A percentile compares a stretch with the other conserved stretches of the same genome.
phyloP scores from a whole-genome alignment of 2,113 vertebrate species.

The Apteryx owenii region DNA sequence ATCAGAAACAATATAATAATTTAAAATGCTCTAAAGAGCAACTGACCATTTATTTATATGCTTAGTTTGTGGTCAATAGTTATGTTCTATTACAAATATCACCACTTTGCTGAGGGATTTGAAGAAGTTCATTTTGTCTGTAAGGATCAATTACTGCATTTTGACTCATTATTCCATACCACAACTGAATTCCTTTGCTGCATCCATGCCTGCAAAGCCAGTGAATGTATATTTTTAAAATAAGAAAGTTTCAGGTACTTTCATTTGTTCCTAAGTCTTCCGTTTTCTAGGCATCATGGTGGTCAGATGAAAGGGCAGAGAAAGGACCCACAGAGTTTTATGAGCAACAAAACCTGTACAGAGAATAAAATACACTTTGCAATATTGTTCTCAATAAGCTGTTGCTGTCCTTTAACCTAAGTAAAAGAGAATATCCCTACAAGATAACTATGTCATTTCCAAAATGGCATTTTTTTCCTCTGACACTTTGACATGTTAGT shows the following conservation, averaged over 20 bases:
- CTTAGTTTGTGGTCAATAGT: neutral
- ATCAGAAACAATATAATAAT: neutral
- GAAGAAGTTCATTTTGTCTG: neutral
- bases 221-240: neutral
- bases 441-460: slow-evolving; percentile 40
- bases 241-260: neutral
- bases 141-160: neutral
- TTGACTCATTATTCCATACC: neutral
- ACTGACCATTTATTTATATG: neutral
- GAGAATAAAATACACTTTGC: neutral
- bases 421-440: neutral
- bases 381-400: neutral
- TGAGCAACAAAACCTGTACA: neutral
- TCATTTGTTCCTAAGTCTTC: neutral
- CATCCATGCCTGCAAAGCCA: neutral
- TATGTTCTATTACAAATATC: neutral
- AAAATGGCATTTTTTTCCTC: slow-evolving; percentile 1
- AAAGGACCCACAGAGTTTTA: neutral
- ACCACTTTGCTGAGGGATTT: neutral
- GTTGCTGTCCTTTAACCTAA: neutral
- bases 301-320: neutral
- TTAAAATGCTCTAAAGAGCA: neutral
- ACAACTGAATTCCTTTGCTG: neutral
- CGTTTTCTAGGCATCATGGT: neutral
- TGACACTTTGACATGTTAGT: neutral